Base-by-base conservation (phyloP, 2,113 vertebrate species). In the Rousettus leschenaultii region DNA sequence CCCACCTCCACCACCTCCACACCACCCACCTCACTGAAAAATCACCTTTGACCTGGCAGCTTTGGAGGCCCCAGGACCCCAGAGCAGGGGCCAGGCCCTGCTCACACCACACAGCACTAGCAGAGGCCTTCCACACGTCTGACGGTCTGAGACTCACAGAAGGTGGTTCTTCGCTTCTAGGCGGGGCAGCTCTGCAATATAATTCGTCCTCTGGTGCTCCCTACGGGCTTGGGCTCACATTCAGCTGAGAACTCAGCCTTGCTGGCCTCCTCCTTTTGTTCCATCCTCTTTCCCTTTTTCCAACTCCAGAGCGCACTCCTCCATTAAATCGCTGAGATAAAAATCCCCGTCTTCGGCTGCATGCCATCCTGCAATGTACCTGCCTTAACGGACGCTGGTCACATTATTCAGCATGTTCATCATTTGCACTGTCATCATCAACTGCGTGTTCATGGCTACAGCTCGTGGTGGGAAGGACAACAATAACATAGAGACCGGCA, bases 351-450 rank as follows among this genome's bases (percentile, higher is more conserved):
- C 66, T 73, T 89, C 55, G 68, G 19, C 8, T 38, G 40, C 40
- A 40, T 5, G 57, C 40, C 71, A 1, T 35, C 85, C 73, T 59
- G 38, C 38, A 21, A 45, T 16, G 48, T 65, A 26, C 98, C 97
- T 98, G 98, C 99, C 99, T 99, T 99, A 98, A 99, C 98, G 48
- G 78, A 55, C 7, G 0, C 79, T 18, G 15, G 21, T 33, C 90
- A 99, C 99, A 0, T 98, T 99, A 78, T 99, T 99, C 98, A 99
- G 99, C 91, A 95, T 98, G 87, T 99, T 99, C 98, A 99, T 99
- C 98, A 99, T 99, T 98, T 98, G 99, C 98, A 99, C 99, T 45
- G 99, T 99, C 97, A 57, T 99, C 96, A 99, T 99, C 98, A 99
- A 99, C 98, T 99, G 99, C 63, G 99, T 98, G 95, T 99, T 99